phyloP scores from a whole-genome alignment of 2,797 vertebrate species.

The Streptopelia turtur region DNA sequence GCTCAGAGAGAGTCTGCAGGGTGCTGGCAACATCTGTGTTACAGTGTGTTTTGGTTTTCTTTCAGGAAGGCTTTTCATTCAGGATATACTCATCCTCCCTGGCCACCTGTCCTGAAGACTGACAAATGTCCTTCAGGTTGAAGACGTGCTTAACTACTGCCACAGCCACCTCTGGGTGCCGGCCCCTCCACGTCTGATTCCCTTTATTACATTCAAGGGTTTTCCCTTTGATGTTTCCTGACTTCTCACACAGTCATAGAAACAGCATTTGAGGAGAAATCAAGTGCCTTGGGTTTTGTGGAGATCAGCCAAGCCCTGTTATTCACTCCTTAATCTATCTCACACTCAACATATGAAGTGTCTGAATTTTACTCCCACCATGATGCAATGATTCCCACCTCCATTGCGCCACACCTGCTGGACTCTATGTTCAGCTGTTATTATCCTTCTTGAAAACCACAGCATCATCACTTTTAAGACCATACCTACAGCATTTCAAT shows the following conservation, averaged over 20 bases:
- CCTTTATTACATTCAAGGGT: background rate
- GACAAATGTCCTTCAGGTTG: background rate
- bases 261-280: background rate
- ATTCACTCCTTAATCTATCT: background rate
- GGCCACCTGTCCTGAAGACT: background rate
- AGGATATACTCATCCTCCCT: background rate
- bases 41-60: background rate
- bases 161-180: background rate
- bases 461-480: background rate
- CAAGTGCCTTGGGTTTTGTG: background rate
- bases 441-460: background rate
- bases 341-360: background rate
- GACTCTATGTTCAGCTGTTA: background rate
- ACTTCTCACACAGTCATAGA: background rate
- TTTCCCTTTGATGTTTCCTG: background rate
- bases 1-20: background rate
- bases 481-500: background rate
- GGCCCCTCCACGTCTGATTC: background rate
- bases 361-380: background rate
- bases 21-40: background rate
- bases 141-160: background rate
- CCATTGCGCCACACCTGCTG: background rate
- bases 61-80: background rate
- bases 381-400: background rate
- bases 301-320: background rate